Percentiles rank a stretch among this genome's conserved stretches.
These are phyloP conservation scores for Castor canadensis DNA, from an alignment of 2,113 vertebrate genomes.

Conservation along the genomic window DNA sequence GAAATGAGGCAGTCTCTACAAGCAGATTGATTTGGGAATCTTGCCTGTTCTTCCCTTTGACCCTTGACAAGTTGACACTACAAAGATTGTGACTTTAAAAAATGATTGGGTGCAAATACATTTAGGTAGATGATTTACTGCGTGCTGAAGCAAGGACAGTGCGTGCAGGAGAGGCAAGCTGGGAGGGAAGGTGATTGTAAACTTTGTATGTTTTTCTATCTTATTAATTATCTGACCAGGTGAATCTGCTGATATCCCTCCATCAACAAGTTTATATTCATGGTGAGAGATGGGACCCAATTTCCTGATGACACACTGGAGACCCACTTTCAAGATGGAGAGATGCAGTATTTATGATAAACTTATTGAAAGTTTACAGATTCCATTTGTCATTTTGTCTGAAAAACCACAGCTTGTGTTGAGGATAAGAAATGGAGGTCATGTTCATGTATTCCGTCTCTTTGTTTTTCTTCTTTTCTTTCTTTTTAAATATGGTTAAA, in stretches of 20 bases:
- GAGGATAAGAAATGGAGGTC: neutral
- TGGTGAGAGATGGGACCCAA: neutral
- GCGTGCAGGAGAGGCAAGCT: slow-evolving; percentile 70
- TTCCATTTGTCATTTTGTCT: neutral
- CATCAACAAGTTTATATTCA: neutral
- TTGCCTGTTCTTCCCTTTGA: slow-evolving; percentile 91
- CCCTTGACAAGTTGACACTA: slow-evolving; percentile 92
- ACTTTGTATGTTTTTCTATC: slow-evolving; percentile 81
- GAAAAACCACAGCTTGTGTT: slow-evolving; percentile 59
- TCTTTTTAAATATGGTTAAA: neutral
- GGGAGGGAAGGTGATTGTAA: slow-evolving; percentile 81
- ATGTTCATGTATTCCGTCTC: neutral
- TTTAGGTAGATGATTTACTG: slow-evolving; percentile 95
- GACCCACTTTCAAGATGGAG: slow-evolving; percentile 4
- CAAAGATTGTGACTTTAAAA: slow-evolving; percentile 94
- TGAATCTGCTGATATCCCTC: slow-evolving; percentile 68
- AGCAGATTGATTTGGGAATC: slow-evolving; percentile 95
- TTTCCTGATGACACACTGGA: neutral
- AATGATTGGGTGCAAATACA: slow-evolving; percentile 90
- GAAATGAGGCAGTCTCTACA: slow-evolving; percentile 94
- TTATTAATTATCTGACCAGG: slow-evolving; percentile 83
- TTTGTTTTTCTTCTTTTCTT: neutral
- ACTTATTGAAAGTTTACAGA: slow-evolving; percentile 44
- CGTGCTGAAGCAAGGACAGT: slow-evolving; percentile 85
- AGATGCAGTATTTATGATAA: neutral